phyloP scores from a whole-genome alignment of 2,113 vertebrate genomes.

The Engraulis encrasicolus region DNA sequence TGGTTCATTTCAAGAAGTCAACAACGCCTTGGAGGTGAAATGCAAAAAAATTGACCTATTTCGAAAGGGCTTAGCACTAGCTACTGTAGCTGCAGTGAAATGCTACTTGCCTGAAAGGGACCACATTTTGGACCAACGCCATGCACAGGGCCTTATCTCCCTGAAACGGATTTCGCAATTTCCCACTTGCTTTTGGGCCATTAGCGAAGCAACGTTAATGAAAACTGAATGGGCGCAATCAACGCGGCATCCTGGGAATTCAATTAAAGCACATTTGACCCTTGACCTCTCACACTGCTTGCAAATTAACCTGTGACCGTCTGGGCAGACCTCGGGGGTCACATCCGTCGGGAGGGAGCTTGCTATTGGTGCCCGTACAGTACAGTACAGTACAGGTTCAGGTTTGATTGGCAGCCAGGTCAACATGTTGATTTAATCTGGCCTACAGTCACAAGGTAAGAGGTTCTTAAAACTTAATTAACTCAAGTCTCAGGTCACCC shows the following conservation, averaged over 20 bases:
- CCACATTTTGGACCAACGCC: not conserved
- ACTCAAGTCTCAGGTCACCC: constrained; percentile 67
- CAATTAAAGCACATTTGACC: constrained; percentile 65
- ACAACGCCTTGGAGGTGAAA: too few relatives aligned
- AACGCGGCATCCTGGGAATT: constrained; percentile 61
- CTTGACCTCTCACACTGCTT: constrained; percentile 58
- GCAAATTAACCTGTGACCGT: constrained; percentile 73
- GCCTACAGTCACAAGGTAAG: constrained; percentile 61
- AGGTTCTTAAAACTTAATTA: constrained; percentile 71
- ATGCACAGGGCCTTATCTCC: not conserved
- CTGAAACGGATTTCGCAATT: not conserved
- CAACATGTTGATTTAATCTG: constrained; percentile 75
- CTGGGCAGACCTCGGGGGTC: constrained; percentile 52
- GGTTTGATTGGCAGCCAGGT: constrained; percentile 74
- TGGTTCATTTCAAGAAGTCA: too few relatives aligned
- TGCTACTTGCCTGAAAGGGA: not conserved
- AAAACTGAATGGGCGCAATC: constrained; percentile 71
- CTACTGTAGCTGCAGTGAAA: not conserved
- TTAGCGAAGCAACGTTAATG: constrained; percentile 66
- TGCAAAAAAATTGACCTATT: too few relatives aligned
- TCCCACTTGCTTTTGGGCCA: constrained; percentile 51
- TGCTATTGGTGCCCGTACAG: constrained; percentile 55
- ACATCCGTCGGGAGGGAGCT: constrained; percentile 61
- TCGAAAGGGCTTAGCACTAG: too few relatives aligned
- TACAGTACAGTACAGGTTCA: constrained; percentile 51